Base-by-base conservation (phyloP, 2,888 invertebrate genomes). In the Oligia strigilis region DNA sequence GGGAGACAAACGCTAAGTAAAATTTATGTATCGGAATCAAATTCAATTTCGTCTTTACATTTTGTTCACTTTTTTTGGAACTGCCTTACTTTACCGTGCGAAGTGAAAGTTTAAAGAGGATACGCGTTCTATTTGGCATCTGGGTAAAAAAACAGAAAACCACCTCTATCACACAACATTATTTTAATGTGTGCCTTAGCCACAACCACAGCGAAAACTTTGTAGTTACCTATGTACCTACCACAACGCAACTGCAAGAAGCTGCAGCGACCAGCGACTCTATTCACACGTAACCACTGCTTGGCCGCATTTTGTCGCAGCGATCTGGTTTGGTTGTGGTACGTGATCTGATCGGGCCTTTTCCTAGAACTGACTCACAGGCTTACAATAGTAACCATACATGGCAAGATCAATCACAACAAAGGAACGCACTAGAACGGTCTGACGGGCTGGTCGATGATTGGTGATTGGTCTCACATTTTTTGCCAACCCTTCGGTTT, bases 21-120 rank as follows among this genome's bases (percentile, higher is more conserved):
- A 97, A 97, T 97, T 97, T 96, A 97, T 97, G 96, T 97, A 96
- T 96, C 95, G 96, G 96, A 97, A 96, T 96, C 96, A 96, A 96
- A 97, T 96, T 96, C 96, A 95, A 96, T 96, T 96, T 96, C 94
- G 96, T 93, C 94, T 96, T 96, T 95, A 96, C 95, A 96, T 96
- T 96, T 96, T 96, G 95, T 95, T 94, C 94, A 94, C 94, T 95
- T 95, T 94, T 94, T 95, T 96, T 95, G 94, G 93, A 93, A 92
- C 93, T 93, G 92, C 91, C 93, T 94, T 93, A 92, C 90, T 93
- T 93, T 90, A 88, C 91, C 91, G 91, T 92, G 89, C 90, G 85
- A 85, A 90, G 84, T 90, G 91, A 89, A 90, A 93, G 92, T 82
- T 86, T 89, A 91, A 80, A 82, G 89, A 92, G 95, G 96, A 96